Evolutionary conservation across 2,113 vertebrate genomes (phyloP), one percentile per base, ranked within the genome.

Genomic region (Sinocyclocheilus maitianheensis): DNA sequence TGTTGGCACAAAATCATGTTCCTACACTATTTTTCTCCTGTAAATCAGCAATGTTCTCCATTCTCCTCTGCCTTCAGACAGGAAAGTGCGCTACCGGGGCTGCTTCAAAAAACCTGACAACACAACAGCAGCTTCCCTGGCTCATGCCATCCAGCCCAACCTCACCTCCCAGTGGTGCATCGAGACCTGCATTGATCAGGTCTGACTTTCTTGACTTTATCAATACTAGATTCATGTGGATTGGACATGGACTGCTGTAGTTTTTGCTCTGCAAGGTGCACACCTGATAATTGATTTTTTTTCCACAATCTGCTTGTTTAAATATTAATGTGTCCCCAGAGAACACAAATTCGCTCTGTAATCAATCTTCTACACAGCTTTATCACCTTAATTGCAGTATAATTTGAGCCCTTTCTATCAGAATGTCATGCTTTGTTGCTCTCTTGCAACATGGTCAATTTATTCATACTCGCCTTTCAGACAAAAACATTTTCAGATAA

Each of bases 101-200:
- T 97, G 96, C 90, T 97, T 96, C 91, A 91, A 83, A 84, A 88
- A 93, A 86, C 96, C 96, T n/a, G 93, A 94, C 88, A 96, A 97
- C 60, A 69, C 93, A 86, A 95, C 94, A 0, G 89, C 93, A 6
- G 83, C 93, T 86, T 95, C 96, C 84, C 92, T 95, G 12, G 92
- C 92, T 89, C 94, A 94, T 76, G 90, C 94, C 81, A 74, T 86
- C 16, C 94, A 94, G 87, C 90, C 93, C 89, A 97, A 97, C 81
- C 78, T 96, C 90, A 97, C 96, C 0, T 93, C 93, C 84, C 96
- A 96, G 90, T 93, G 85, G 65, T 97, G 96, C 91, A 95, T 95
- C 0, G 94, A 95, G 87, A 95, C 95, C 87, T 97, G 96, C 91
- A 95, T 95, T 88, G 92, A 95, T 90, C 96, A 96, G 93, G 96